A percentile compares a stretch with the other conserved stretches of the same genome.
Conservation (phyloP, 2,888 invertebrate species). For the Spisula solida region DNA sequence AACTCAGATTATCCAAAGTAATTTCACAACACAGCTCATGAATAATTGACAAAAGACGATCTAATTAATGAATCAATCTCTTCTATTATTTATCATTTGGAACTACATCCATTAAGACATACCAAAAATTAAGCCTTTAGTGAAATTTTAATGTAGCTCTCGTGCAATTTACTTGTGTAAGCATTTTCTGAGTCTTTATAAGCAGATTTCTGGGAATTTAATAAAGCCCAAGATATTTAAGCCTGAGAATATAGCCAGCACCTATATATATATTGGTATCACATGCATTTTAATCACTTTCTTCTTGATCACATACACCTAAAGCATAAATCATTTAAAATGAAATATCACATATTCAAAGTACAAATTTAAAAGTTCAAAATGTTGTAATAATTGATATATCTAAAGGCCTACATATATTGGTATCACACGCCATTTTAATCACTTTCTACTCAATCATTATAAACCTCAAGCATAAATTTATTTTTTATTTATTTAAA, state of each 20-base stretch:
- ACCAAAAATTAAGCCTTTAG: not conserved
- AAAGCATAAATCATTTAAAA: not conserved
- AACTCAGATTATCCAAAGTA: not conserved
- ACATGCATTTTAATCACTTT: not conserved
- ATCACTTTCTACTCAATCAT: too few relatives aligned
- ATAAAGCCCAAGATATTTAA: not conserved
- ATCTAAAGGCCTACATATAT: too few relatives aligned
- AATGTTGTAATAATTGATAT: too few relatives aligned
- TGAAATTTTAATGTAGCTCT: not conserved
- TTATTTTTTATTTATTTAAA: too few relatives aligned
- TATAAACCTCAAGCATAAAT: too few relatives aligned
- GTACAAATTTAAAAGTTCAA: not conserved
- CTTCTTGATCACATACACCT: not conserved
- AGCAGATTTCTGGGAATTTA: not conserved
- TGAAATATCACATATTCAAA: not conserved
- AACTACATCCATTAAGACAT: constrained; percentile 17
- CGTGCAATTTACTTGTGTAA: not conserved
- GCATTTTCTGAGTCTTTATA: too few relatives aligned
- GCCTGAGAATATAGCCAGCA: not conserved
- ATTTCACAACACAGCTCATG: not conserved
- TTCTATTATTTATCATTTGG: constrained; percentile 13
- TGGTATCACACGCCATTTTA: too few relatives aligned
- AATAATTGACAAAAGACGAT: not conserved
- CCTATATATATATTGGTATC: not conserved
- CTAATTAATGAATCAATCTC: constrained; percentile 9